Evolutionary conservation across 2,888 invertebrate genomes (phyloP).

Genomic region (Frankliniella intonsa): DNA sequence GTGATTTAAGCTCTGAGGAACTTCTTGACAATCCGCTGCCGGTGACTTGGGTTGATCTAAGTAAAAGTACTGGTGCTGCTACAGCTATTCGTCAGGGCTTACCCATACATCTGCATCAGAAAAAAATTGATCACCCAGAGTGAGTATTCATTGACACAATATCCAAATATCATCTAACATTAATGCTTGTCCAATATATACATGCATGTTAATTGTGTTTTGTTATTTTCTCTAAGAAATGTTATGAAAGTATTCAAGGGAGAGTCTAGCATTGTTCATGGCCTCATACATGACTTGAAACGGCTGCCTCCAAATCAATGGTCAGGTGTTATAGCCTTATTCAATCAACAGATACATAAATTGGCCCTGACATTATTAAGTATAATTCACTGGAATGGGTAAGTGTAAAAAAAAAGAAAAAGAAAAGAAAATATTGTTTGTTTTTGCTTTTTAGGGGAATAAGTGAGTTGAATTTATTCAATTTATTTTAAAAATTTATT

Average conservation of each 20-base stretch:
- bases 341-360: constrained; percentile 33
- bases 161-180: background rate
- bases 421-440: background rate
- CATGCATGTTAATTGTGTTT: background rate
- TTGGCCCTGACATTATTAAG: constrained; percentile 33
- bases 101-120: background rate
- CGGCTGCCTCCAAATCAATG: constrained; percentile 33
- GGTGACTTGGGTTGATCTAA: constrained; percentile 12
- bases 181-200: background rate
- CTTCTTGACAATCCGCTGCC: constrained; percentile 29
- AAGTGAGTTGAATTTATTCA: background rate
- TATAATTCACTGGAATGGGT: constrained; percentile 29
- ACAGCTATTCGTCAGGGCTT: background rate
- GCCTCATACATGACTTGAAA: constrained; percentile 31
- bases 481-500: background rate
- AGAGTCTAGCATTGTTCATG: background rate
- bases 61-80: constrained; percentile 11
- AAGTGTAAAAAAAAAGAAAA: background rate
- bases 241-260: background rate
- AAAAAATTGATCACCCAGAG: background rate
- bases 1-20: constrained; percentile 35
- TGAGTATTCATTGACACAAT: background rate
- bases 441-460: background rate
- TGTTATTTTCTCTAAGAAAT: background rate
- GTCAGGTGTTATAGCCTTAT: constrained; percentile 32